Percentiles rank a stretch among this genome's conserved stretches.
Evolutionary conservation across 92 coral and sea anemone species (phyloP).

Genomic region (Umimayanthus kanabou): DNA sequence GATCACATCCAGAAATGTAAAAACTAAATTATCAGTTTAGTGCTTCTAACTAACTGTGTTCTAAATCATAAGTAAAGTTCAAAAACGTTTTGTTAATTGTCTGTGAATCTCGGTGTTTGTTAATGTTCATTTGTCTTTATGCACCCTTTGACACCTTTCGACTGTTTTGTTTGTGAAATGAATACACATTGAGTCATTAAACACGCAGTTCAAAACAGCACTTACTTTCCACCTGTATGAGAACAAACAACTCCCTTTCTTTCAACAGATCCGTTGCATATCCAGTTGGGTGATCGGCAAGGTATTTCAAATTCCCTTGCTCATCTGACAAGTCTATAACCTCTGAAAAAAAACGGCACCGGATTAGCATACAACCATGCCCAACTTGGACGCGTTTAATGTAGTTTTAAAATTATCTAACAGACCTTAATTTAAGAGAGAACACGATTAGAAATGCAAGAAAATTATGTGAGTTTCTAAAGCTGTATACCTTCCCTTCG

Average conservation of each 20-base stretch:
- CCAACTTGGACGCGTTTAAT: not conserved
- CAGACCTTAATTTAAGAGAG: too few species aligned
- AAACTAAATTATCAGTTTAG: too few species aligned
- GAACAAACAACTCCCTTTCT: conserved; percentile 83
- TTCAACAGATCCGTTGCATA: conserved; percentile 85
- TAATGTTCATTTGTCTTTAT: too few species aligned
- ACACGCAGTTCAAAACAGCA: conserved; percentile 10
- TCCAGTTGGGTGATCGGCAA: conserved; percentile 75
- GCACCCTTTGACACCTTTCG: not conserved
- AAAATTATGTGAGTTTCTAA: too few species aligned
- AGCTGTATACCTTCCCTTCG: conserved; percentile 64
- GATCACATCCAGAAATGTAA: too few species aligned
- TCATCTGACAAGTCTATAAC: conserved; percentile 90
- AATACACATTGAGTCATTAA: conserved; percentile 16
- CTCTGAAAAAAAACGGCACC: conserved; percentile 48
- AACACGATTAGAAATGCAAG: too few species aligned
- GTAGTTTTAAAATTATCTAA: not conserved
- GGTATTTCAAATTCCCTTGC: conserved; percentile 85
- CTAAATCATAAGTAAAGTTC: not conserved
- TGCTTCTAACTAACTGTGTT: not conserved
- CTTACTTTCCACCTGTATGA: conserved; percentile 95
- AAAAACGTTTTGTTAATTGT: not conserved
- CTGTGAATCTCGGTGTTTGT: not conserved
- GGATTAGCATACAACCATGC: not conserved
- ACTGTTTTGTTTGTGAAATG: not conserved